Base-by-base conservation (phyloP, 2,888 invertebrate genomes). In the Hypselothyrea guttata region DNA sequence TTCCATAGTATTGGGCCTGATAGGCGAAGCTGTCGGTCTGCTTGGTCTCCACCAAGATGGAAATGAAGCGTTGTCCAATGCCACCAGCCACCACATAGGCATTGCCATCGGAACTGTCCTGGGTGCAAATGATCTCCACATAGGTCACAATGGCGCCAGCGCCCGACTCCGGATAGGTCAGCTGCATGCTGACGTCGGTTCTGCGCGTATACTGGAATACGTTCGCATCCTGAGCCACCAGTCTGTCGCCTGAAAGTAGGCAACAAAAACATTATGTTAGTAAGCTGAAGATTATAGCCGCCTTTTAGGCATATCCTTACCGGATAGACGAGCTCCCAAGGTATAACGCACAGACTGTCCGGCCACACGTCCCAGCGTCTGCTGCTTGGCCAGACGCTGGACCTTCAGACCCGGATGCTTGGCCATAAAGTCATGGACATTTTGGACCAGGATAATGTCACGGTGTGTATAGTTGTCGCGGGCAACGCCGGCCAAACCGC, bases 1-100 rank as follows among this genome's bases (percentile, higher is more conserved):
- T 34, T 44, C 89, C 90, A 57, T 68, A 89, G 57, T 84, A 84
- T 31, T 81, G 74, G 1, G 87, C 84, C 51, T 75, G 86, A 54
- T 89, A 89, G 18, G 75, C 63, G 56, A 89, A 89, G 44, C 69
- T 78, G 1, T 65, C 47, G 13, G 89, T 89, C 53, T 84, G 69
- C 34, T 70, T 70, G 11, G 89, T 88, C 64, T 89, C 90, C 41
- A 90, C 53, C 28, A 88, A 69, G 56, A 90, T 78, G 3, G 84
- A 78, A 15, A 90, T 88, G 48, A 72, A 85, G 18, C 88, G 84
- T 52, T 88, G 86, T 1, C 89, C 88, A 68, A 90, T 87, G 58
- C 90, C 89, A 16, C 90, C 90, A 12, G 82, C 85, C 1, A 87
- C 81, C 2, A 90, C 82, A 59, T 85, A 89, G n/a, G 88, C 89